A percentile compares a stretch with the other conserved stretches of the same genome.
These are phyloP conservation scores for Silurus meridionalis DNA, from an alignment of 2,113 vertebrate genomes.

Conservation along the genomic window DNA sequence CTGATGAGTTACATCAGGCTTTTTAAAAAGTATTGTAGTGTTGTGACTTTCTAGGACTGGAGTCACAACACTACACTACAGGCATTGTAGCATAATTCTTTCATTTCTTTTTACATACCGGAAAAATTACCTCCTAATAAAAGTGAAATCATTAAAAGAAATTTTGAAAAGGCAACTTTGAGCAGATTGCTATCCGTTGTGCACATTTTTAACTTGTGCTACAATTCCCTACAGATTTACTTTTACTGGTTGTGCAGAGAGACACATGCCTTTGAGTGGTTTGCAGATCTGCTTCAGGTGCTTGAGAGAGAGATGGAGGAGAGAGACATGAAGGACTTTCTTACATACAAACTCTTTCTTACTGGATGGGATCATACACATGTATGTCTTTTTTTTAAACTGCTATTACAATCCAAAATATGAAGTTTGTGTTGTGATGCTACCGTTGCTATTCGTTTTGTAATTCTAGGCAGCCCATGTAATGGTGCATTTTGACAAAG, in stretches of 20 bases:
- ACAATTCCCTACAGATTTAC: slow-evolving; percentile 80
- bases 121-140: neutral
- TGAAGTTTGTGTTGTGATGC: neutral
- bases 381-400: slow-evolving; percentile 63
- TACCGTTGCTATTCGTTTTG: neutral
- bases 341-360: slow-evolving; percentile 89
- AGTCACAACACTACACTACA: too few species aligned
- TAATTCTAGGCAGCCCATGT: slow-evolving; percentile 67
- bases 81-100: neutral
- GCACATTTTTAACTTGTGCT: neutral
- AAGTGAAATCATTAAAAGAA: too few species aligned
- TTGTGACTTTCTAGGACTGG: neutral
- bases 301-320: slow-evolving; percentile 88
- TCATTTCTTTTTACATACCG: neutral
- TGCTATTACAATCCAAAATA: neutral
- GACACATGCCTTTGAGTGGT: slow-evolving; percentile 88
- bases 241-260: slow-evolving; percentile 95
- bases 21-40: neutral
- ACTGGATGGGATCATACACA: slow-evolving; percentile 84
- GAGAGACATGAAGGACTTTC: slow-evolving; percentile 80
- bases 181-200: neutral
- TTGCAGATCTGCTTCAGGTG: slow-evolving; percentile 83
- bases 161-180: neutral
- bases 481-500: slow-evolving; percentile 75
- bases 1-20: neutral